Percentiles rank a stretch among this genome's conserved stretches.
These are phyloP conservation scores for Gambusia holbrooki DNA, from an alignment of 2,113 vertebrate genomes.

Conservation along the genomic window DNA sequence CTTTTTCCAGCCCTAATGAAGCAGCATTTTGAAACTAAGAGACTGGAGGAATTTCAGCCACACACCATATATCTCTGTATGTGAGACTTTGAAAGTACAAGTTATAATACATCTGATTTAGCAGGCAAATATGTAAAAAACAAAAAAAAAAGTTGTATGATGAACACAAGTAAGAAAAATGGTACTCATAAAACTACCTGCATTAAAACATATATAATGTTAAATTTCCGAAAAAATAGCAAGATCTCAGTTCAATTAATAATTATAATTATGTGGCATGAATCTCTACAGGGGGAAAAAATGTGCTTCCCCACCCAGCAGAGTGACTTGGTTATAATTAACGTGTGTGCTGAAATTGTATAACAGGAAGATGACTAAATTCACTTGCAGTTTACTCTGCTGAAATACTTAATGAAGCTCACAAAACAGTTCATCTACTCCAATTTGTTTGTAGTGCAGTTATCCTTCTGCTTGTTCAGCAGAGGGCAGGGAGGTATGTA, in stretches of 20 bases:
- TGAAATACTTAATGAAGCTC: constrained; percentile 19
- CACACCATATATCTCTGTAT: constrained; percentile 23
- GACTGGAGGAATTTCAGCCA: constrained; percentile 57
- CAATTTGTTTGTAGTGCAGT: constrained; percentile 46
- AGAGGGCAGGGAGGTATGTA: constrained; percentile 71
- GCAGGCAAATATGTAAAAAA: background rate
- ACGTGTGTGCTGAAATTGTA: constrained; percentile 55
- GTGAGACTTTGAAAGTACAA: constrained; percentile 20
- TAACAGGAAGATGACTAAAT: constrained; percentile 40
- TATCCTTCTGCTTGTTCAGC: constrained; percentile 51
- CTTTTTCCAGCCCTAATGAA: constrained; percentile 81
- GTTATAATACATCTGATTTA: background rate
- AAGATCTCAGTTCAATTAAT: constrained; percentile 56
- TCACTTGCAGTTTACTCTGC: constrained; percentile 9
- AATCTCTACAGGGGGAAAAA: constrained; percentile 54
- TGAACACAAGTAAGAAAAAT: constrained; percentile 14
- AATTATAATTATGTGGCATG: constrained; percentile 60
- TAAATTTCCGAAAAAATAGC: constrained; percentile 44
- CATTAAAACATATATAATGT: constrained; percentile 24
- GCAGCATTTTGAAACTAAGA: constrained; percentile 77
- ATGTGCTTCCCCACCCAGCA: constrained; percentile 38
- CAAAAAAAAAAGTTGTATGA: background rate
- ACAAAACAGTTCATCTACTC: constrained; percentile 56
- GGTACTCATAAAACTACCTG: constrained; percentile 21
- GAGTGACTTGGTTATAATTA: constrained; percentile 65